Conservation (phyloP, 30 jellyfish, hydroid and myxozoan species). For the Chironex yamaguchii region DNA sequence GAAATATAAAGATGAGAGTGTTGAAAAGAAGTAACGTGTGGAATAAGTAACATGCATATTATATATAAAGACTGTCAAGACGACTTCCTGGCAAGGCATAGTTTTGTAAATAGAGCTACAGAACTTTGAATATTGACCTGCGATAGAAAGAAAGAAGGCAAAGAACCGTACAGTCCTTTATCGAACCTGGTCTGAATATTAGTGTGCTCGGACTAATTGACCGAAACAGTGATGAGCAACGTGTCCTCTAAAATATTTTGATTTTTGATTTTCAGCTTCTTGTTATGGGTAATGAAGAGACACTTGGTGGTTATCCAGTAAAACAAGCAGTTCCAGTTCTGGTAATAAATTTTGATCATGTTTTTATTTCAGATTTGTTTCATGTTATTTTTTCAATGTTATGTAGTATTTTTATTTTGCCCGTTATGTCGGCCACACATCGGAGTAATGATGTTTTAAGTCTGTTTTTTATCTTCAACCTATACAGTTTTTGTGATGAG, state of each 20-base stretch:
- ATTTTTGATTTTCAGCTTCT: slow-evolving; percentile 67
- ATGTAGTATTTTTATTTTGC: not conserved
- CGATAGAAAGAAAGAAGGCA: too few species aligned
- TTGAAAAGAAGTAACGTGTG: too few species aligned
- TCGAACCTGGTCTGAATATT: too few species aligned
- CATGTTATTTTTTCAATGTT: not conserved
- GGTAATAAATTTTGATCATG: slow-evolving; percentile 34
- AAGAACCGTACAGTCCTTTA: too few species aligned
- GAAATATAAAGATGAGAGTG: too few species aligned
- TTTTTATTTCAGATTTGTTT: not conserved
- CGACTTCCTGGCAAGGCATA: too few species aligned
- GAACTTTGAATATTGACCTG: too few species aligned
- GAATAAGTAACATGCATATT: too few species aligned
- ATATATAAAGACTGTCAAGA: too few species aligned
- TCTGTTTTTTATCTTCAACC: not conserved
- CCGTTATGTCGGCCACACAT: not conserved
- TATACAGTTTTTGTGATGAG: not conserved
- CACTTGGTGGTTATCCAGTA: slow-evolving; percentile 97
- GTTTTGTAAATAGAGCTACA: too few species aligned
- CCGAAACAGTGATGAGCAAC: too few species aligned
- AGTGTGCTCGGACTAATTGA: too few species aligned
- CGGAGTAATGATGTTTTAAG: not conserved
- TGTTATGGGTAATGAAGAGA: slow-evolving; percentile 99
- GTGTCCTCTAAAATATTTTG: not conserved
- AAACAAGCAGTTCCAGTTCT: slow-evolving; percentile 97